Conservation (phyloP, 2,113 vertebrate genomes). For the Tragulus kanchil region DNA sequence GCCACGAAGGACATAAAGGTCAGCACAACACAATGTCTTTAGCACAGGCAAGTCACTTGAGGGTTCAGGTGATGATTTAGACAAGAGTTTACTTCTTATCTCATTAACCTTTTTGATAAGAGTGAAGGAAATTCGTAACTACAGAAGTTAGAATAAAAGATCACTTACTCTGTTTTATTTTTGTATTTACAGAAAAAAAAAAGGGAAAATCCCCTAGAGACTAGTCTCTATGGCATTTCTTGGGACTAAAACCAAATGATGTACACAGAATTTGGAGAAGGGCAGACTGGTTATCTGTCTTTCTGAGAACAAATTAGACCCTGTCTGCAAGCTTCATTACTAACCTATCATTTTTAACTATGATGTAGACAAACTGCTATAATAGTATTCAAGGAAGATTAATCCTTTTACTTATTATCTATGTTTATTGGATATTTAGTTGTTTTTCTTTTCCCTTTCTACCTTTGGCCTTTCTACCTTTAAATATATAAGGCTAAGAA, state of each 20-base stretch:
- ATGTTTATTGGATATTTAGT: not conserved
- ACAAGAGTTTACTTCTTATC: not conserved
- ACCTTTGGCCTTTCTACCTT: not conserved
- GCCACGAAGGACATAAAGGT: not conserved
- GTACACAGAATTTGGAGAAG: not conserved
- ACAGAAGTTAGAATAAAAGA: not conserved
- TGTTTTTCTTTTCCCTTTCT: not conserved
- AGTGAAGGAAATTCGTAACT: not conserved
- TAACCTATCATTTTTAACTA: not conserved
- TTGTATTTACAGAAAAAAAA: constrained; percentile 26
- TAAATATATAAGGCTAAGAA: not conserved
- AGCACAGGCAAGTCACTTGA: not conserved
- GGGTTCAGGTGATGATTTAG: not conserved
- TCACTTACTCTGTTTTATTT: not conserved
- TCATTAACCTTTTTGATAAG: not conserved
- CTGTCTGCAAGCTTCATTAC: not conserved
- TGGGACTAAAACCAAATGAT: not conserved
- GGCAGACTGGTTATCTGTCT: not conserved
- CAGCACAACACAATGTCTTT: not conserved
- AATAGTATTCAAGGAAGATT: not conserved
- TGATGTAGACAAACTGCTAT: not conserved
- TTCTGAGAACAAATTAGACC: not conserved
- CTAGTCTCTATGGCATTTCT: not conserved
- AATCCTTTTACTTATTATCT: not conserved
- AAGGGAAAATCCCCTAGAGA: not conserved